Evolutionary conservation across 2,888 invertebrate genomes (phyloP).

Genomic region (Onthophagus sagittarius): DNA sequence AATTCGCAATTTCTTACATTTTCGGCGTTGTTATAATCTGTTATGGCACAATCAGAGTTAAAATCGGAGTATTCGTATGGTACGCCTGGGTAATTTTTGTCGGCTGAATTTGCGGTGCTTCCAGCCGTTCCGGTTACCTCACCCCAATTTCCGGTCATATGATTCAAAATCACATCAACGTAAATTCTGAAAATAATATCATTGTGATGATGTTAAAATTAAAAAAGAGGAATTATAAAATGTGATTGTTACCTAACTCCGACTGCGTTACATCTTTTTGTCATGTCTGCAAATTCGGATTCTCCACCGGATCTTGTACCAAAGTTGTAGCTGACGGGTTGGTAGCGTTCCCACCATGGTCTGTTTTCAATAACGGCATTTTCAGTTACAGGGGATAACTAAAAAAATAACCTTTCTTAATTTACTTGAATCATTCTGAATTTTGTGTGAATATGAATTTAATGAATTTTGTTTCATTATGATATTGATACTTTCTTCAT

Average conservation of each 20-base stretch:
- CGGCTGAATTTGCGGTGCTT: slow-evolving; percentile 50
- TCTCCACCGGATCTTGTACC: slow-evolving; percentile 75
- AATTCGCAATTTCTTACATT: slow-evolving; percentile 55
- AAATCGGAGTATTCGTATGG: slow-evolving; percentile 68
- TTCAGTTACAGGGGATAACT: slow-evolving; percentile 75
- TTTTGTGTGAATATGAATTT: no score
- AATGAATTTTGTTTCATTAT: no score
- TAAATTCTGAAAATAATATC: slow-evolving; percentile 63
- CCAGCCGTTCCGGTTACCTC: slow-evolving; percentile 61
- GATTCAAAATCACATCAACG: slow-evolving; percentile 80
- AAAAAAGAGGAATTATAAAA: no score
- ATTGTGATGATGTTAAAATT: neutral
- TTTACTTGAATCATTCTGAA: no score
- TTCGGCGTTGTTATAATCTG: slow-evolving; percentile 61
- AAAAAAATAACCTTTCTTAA: neutral
- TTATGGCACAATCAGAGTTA: slow-evolving; percentile 61
- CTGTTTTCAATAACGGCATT: slow-evolving; percentile 56
- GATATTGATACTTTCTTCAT: no score
- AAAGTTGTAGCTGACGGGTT: slow-evolving; percentile 77
- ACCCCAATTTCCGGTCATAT: slow-evolving; percentile 63
- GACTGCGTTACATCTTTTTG: slow-evolving; percentile 70
- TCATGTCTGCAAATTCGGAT: slow-evolving; percentile 70
- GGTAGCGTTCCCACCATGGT: slow-evolving; percentile 89
- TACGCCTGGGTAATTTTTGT: slow-evolving; percentile 53
- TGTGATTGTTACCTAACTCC: slow-evolving; percentile 59